Evolutionary conservation across 2,797 vertebrate species (phyloP), one percentile per base, ranked within the genome.

Genomic region (Orestias chungarensis): DNA sequence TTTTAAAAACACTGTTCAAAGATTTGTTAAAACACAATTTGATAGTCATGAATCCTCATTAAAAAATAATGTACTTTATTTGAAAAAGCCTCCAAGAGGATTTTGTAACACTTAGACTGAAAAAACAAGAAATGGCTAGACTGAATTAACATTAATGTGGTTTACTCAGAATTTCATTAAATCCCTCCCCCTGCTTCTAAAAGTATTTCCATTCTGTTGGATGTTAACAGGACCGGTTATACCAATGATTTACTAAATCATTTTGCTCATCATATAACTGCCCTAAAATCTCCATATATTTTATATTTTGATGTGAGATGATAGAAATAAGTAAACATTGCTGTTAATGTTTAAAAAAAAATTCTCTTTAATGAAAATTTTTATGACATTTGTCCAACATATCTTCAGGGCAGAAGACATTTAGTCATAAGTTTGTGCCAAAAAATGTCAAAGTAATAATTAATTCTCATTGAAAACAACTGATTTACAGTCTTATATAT

Each of bases 301-400:
- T n/a, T n/a, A 25, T 27, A 8, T 6, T 49, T 44, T 54, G 14
- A 65, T 44, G 27, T 40, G 14, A 64, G 46, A 65, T 12, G 2
- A 52, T 64, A 42, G 4, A 15, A 55, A 35, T 29, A 8, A 35
- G 8, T 15, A 27, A 23, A 44, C 27, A 10, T 43, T 20, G 2
- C 49, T 54, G 8, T 71, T 4, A 38, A 40, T 33, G 40, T 62
- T 40, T 6, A 33, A 23, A 5, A 18, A 65, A 20, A 38, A 14
- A 61, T 35, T 52, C 17, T 38, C 73, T 20, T 49, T 38, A 31
- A 31, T 79, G 64, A 66, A 61, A 44, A 46, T 27, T 82, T 57
- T 82, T 61, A 40, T 85, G 87, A 79, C 82, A 85, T 87, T 86
- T 84, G 65, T 61, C 71, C 74, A 66, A 74, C 43, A 78, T 61